Percentiles rank a stretch among this genome's conserved stretches.
phyloP scores from a whole-genome alignment of 2,113 vertebrate genomes.

The Cyphomyrus plagiostoma region DNA sequence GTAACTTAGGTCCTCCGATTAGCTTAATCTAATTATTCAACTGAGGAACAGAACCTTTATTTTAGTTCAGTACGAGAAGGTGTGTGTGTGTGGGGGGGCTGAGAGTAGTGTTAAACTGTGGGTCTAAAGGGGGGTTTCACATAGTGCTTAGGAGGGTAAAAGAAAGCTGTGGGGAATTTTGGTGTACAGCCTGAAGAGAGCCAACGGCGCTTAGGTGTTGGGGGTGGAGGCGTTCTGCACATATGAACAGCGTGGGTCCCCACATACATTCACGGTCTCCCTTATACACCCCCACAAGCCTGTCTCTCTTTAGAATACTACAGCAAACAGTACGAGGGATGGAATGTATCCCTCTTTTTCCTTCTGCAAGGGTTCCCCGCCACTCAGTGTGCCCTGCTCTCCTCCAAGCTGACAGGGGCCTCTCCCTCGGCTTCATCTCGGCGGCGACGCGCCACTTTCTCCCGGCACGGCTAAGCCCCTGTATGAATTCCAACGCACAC shows the following conservation, averaged over 20 bases:
- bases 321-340: background rate
- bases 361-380: background rate
- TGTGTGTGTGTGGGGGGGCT: too few species aligned
- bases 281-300: background rate
- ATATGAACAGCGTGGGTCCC: background rate
- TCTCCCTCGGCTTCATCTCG: background rate
- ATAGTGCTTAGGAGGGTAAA: background rate
- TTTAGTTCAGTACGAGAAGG: background rate
- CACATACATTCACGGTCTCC: background rate
- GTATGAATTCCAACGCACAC: background rate
- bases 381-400: background rate
- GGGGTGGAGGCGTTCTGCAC: background rate
- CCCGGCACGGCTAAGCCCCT: background rate
- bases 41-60: background rate
- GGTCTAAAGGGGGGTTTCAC: background rate
- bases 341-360: background rate
- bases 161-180: background rate
- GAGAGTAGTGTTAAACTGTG: background rate
- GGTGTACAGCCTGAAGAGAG: background rate
- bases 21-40: background rate
- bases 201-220: background rate
- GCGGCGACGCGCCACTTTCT: background rate
- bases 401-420: background rate
- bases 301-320: background rate
- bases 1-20: constrained; percentile 4